Conservation (phyloP, 2,797 vertebrate genomes). For the Orientallactaga sibirica region DNA sequence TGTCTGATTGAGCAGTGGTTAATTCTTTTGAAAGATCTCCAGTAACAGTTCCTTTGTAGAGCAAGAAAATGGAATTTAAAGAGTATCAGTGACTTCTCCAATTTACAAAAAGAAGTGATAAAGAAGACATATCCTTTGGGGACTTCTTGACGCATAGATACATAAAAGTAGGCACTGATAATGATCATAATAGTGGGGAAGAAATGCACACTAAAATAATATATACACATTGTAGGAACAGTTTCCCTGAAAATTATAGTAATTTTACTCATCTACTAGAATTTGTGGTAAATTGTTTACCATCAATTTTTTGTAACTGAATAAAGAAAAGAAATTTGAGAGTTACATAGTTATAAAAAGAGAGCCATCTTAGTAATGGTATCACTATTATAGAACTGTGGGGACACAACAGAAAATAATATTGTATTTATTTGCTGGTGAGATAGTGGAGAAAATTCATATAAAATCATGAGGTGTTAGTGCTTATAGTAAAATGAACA, state of each 20-base stretch:
- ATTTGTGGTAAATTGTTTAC: conserved; percentile 61
- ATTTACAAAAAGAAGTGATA: conserved; percentile 4
- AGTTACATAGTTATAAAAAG: conserved; percentile 51
- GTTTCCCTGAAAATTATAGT: conserved; percentile 50
- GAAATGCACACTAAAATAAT: background rate
- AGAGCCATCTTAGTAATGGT: conserved; percentile 55
- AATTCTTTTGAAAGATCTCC: conserved; percentile 10
- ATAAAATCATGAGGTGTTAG: conserved; percentile 60
- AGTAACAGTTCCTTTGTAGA: conserved; percentile 3
- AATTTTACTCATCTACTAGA: conserved; percentile 46
- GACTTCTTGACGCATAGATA: background rate
- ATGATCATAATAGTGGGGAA: conserved; percentile 14
- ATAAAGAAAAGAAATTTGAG: conserved; percentile 56
- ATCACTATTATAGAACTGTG: conserved; percentile 59
- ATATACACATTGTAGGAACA: conserved; percentile 31
- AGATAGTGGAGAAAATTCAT: conserved; percentile 40
- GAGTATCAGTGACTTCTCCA: background rate
- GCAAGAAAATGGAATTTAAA: conserved; percentile 30
- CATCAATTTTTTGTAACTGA: conserved; percentile 26
- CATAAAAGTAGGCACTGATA: conserved; percentile 48
- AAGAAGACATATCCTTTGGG: background rate
- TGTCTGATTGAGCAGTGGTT: background rate
- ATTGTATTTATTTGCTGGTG: conserved; percentile 43
- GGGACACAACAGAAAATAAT: conserved; percentile 3
- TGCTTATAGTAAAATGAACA: conserved; percentile 44